phyloP scores from a whole-genome alignment of 2,888 invertebrate species.

The Panopea generosa region DNA sequence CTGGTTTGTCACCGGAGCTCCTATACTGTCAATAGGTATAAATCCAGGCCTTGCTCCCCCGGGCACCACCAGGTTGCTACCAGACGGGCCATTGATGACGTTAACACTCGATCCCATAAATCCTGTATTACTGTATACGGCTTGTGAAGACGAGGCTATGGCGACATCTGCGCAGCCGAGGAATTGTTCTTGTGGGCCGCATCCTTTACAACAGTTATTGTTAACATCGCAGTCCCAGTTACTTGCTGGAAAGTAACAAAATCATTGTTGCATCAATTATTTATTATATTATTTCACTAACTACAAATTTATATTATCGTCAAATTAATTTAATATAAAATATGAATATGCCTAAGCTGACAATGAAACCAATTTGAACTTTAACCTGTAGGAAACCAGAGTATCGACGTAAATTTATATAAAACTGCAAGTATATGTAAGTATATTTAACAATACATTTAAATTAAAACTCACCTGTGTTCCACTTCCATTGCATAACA shows the following conservation, averaged over 20 bases:
- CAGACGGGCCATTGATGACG: neutral
- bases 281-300: neutral
- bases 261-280: neutral
- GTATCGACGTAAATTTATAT: no score
- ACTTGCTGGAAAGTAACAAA: constrained; percentile 46
- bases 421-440: no score
- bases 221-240: constrained; percentile 67
- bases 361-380: neutral
- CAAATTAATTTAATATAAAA: no score
- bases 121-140: neutral
- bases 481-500: constrained; percentile 65
- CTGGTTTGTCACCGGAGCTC: no score
- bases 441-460: no score
- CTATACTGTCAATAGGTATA: constrained; percentile 19
- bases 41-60: constrained; percentile 16
- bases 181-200: constrained; percentile 68
- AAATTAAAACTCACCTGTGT: constrained; percentile 40
- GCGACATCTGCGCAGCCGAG: constrained; percentile 57
- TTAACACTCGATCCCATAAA: neutral
- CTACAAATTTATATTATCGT: no score
- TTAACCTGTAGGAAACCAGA: neutral
- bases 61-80: neutral
- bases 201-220: constrained; percentile 65
- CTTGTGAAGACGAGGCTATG: constrained; percentile 1
- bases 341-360: neutral